Evolutionary conservation across 2,113 vertebrate species (phyloP).

Genomic region (Pica pica): DNA sequence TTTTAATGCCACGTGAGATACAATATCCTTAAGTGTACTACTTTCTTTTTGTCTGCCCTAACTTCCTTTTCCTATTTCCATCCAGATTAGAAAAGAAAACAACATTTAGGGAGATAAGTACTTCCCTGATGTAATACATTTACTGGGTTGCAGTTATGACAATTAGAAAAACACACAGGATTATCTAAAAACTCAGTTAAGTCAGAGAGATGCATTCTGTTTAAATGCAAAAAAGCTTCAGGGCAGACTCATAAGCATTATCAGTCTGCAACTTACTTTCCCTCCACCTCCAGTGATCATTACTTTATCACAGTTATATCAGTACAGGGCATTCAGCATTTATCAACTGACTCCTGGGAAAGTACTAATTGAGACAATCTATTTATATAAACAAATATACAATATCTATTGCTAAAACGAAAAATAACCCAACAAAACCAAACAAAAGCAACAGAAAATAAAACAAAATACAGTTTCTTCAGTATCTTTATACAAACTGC

Average conservation of each 20-base stretch:
- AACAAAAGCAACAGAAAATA: not conserved
- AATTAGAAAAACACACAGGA: conserved; percentile 12
- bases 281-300: not conserved
- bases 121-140: not conserved
- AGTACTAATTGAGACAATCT: not conserved
- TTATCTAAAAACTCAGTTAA: not conserved
- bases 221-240: not conserved
- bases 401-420: not conserved
- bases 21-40: not conserved
- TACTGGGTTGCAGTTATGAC: not conserved
- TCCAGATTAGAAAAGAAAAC: not conserved
- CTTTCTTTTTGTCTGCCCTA: not conserved
- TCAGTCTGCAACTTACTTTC: not conserved
- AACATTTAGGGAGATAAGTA: not conserved
- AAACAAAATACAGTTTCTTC: not conserved
- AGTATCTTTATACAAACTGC: not conserved
- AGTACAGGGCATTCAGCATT: not conserved
- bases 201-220: not conserved
- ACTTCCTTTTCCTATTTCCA: conserved; percentile 7
- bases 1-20: not conserved
- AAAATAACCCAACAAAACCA: not conserved
- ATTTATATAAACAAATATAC: not conserved
- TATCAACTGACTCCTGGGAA: not conserved
- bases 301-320: not conserved
- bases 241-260: not conserved